Evolutionary conservation across 2,888 invertebrate species (phyloP).

Genomic region (Urechis unicinctus): DNA sequence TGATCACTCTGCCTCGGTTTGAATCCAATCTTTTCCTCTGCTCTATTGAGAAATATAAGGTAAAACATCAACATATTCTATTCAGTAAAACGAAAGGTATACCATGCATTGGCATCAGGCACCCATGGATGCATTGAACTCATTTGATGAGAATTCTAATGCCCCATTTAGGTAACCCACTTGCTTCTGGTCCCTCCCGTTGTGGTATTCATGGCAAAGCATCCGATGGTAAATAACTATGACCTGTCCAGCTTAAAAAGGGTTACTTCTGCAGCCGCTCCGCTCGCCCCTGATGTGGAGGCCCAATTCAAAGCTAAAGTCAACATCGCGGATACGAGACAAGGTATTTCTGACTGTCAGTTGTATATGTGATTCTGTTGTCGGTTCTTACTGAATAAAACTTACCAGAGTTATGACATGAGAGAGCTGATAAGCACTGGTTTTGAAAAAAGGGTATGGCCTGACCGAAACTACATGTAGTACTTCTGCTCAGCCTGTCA

Average conservation of each 20-base stretch:
- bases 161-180: slow-evolving; percentile 64
- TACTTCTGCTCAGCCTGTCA: slow-evolving; percentile 25
- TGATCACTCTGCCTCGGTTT: too few species aligned
- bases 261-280: slow-evolving; percentile 74
- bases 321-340: not conserved
- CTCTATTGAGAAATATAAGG: too few species aligned
- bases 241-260: slow-evolving; percentile 67
- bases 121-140: too few species aligned
- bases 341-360: too few species aligned
- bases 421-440: not conserved
- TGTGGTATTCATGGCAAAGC: slow-evolving; percentile 66
- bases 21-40: too few species aligned
- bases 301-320: not conserved
- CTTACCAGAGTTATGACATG: not conserved
- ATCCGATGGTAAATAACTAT: slow-evolving; percentile 65
- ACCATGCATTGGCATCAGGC: too few species aligned
- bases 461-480: slow-evolving; percentile 34
- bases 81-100: too few species aligned
- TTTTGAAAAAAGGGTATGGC: slow-evolving; percentile 35
- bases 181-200: slow-evolving; percentile 74
- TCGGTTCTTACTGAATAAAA: too few species aligned
- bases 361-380: too few species aligned
- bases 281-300: slow-evolving; percentile 62
- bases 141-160: too few species aligned
- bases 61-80: too few species aligned